Evolutionary conservation across 2,113 vertebrate genomes (phyloP), one percentile per base, ranked within the genome.

Genomic region (Gobiocypris rarus): DNA sequence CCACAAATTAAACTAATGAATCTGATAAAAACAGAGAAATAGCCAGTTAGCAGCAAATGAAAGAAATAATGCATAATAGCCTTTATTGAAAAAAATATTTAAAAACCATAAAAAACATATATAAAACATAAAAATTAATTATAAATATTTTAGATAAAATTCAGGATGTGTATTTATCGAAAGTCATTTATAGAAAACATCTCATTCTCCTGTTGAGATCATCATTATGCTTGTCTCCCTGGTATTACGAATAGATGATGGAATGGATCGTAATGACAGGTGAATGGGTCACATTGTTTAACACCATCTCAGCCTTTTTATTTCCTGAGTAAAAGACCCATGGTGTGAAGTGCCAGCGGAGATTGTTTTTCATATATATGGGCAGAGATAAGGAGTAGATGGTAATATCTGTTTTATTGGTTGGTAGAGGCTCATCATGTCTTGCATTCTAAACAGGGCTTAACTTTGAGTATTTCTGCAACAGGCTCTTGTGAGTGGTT

Each of bases 401-500:
- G 28, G 41, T 74, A 58, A 45, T 74, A 85, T 81, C 54, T 74
- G 75, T 58, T 41, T 52, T 78, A 28, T 78, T 84, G 75, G 67
- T 26, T 79, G 41, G 13, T 26, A n/a, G 52, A 56, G 38, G 65
- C 50, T 74, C 54, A 24, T 59, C 38, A 26, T 45, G 52, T 17
- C 75, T 58, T 71, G 83, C n/a, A 71, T 84, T 79, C 10, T 79
- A 70, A 84, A 84, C 63, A 58, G 83, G 75, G 63, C 41, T 75
- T 75, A 50, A 54, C 48, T 75, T 54, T 54, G 75, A 77, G 59
- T 58, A 54, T 58, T 78, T 84, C 75, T 69, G 50, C 38, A 26
- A 15, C 63, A 17, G 58, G n/a, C 38, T 81, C 56, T 79, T 26
- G 76, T 45, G 56, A 26, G 31, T 58, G 34, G 5, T 65, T 41